phyloP scores from a whole-genome alignment of 2,113 vertebrate species.

The Sander lucioperca region DNA sequence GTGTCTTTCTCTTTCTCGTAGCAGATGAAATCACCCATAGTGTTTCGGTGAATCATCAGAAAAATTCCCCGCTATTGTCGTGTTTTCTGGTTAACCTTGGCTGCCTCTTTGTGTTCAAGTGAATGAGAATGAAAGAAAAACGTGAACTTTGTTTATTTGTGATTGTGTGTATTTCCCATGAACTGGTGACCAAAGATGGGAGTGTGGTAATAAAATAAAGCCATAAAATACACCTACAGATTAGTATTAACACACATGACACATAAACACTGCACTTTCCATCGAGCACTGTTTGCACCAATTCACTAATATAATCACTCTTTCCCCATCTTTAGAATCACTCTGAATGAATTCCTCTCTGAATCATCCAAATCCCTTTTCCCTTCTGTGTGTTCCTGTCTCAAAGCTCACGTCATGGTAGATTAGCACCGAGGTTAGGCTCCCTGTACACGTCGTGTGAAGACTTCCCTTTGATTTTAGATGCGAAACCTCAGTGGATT shows the following conservation, averaged over 20 bases:
- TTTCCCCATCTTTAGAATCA: constrained; percentile 54
- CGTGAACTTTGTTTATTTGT: background rate
- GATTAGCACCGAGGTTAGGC: constrained; percentile 63
- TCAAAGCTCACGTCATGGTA: constrained; percentile 67
- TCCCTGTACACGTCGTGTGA: constrained; percentile 45
- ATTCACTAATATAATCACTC: constrained; percentile 40
- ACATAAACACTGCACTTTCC: constrained; percentile 8
- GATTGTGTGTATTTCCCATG: constrained; percentile 10
- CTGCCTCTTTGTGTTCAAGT: background rate
- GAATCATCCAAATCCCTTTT: constrained; percentile 66
- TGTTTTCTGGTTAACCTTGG: constrained; percentile 21
- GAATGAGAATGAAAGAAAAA: constrained; percentile 28
- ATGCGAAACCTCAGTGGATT: constrained; percentile 64
- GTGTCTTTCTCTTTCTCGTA: background rate
- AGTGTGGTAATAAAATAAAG: background rate
- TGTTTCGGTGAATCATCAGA: constrained; percentile 38
- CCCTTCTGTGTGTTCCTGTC: constrained; percentile 68
- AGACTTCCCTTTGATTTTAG: constrained; percentile 69
- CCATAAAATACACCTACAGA: constrained; percentile 1
- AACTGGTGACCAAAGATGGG: background rate
- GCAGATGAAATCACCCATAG: constrained; percentile 14
- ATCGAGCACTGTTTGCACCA: constrained; percentile 21
- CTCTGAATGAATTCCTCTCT: constrained; percentile 48
- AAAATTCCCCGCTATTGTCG: background rate
- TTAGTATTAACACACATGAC: background rate